phyloP scores from a whole-genome alignment of 2,113 vertebrate species.

The Chamaetylas fuelleborni region DNA sequence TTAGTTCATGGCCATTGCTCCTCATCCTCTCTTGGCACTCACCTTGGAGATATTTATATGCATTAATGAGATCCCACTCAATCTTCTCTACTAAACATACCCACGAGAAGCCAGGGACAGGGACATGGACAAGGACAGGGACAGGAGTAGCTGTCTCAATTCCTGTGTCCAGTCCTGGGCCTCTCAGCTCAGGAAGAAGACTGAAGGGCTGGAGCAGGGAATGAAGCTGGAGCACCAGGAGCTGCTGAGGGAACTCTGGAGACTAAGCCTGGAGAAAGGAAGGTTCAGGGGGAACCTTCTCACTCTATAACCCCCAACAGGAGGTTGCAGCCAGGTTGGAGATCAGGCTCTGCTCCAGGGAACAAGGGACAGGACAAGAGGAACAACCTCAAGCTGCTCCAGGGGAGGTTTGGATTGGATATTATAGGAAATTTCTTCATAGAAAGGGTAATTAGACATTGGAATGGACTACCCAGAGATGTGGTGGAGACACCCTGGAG shows the following conservation, averaged over 20 bases:
- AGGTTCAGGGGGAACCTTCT: neutral
- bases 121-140: neutral
- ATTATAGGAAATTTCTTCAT: neutral
- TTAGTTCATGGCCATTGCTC: neutral
- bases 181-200: neutral
- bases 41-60: neutral
- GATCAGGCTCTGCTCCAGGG: neutral
- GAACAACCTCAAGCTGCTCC: too few relatives aligned
- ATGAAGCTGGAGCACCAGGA: neutral
- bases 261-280: neutral
- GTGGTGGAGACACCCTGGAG: neutral
- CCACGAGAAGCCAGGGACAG: neutral
- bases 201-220: neutral
- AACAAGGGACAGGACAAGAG: neutral
- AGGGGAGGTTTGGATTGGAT: neutral
- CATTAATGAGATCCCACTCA: neutral
- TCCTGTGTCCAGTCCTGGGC: neutral
- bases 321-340: neutral
- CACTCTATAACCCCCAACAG: neutral
- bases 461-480: neutral
- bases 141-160: neutral
- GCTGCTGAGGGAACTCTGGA: neutral
- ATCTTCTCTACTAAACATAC: neutral
- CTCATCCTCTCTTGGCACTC: neutral
- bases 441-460: too few relatives aligned